Evolutionary conservation across 2,888 invertebrate species (phyloP).

Genomic region (Geophilus truncorum): DNA sequence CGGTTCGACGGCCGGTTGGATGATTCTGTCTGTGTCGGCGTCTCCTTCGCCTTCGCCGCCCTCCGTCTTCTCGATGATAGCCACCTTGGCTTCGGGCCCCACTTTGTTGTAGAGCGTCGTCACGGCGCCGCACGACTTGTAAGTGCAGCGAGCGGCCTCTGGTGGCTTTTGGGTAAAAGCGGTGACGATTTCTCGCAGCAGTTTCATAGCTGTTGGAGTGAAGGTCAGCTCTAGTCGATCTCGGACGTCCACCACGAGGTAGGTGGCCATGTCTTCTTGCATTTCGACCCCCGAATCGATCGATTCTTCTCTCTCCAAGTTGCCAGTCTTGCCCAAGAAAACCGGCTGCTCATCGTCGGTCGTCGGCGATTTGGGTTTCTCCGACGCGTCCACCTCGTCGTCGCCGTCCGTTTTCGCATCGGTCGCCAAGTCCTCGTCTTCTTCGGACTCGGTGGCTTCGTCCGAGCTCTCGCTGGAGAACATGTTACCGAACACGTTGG

Average conservation of each 20-base stretch:
- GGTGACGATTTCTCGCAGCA: constrained; percentile 52
- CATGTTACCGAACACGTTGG: constrained; percentile 67
- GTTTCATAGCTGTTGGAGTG: constrained; percentile 61
- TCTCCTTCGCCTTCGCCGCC: background rate
- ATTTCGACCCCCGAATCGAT: constrained; percentile 30
- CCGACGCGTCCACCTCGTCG: constrained; percentile 41
- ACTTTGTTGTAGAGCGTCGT: background rate
- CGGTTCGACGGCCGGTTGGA: constrained; percentile 30
- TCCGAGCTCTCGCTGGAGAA: constrained; percentile 66
- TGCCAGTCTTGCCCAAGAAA: constrained; percentile 38
- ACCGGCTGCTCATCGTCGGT: constrained; percentile 42
- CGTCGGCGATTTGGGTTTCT: constrained; percentile 40
- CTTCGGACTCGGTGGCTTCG: constrained; percentile 53
- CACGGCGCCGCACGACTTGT: background rate
- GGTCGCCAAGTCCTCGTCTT: constrained; percentile 41
- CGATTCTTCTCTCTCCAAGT: constrained; percentile 31
- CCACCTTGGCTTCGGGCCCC: constrained; percentile 17
- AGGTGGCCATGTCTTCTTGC: constrained; percentile 54
- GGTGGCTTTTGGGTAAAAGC: constrained; percentile 36
- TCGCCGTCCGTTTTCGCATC: constrained; percentile 41
- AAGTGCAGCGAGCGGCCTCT: background rate
- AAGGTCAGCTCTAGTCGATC: constrained; percentile 64
- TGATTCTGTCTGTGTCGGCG: constrained; percentile 30
- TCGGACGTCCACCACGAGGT: constrained; percentile 63
- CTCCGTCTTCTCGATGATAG: constrained; percentile 26